Evolutionary conservation across 2,113 vertebrate genomes (phyloP).

Genomic region (Thomomys bottae): DNA sequence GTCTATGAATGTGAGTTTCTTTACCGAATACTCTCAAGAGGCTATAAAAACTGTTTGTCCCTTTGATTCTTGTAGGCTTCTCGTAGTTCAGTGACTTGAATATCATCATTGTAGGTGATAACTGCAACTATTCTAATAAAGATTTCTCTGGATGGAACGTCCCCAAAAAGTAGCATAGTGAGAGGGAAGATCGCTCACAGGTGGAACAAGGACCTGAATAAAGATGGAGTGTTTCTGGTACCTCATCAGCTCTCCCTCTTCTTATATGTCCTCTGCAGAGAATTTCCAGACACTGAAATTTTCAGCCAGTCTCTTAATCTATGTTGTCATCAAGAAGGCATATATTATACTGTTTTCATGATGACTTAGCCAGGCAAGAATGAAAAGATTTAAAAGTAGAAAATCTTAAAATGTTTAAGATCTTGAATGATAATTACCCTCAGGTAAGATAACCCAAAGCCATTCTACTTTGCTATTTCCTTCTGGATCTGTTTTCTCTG

Average conservation of each 20-base stretch:
- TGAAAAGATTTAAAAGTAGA: neutral
- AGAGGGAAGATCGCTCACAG: neutral
- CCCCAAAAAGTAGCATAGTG: neutral
- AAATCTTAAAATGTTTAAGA: slow-evolving; percentile 21
- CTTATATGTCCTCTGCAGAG: neutral
- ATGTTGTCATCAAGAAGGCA: neutral
- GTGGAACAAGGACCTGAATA: neutral
- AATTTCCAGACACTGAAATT: neutral
- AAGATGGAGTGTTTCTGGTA: fast-evolving
- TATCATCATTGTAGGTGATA: neutral
- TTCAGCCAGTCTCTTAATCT: neutral
- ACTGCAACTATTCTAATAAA: neutral
- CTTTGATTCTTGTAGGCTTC: neutral
- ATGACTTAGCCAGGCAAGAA: neutral
- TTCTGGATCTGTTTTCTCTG: neutral
- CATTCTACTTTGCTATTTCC: neutral
- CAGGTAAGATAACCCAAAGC: slow-evolving; percentile 20
- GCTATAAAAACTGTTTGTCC: neutral
- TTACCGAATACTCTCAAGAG: neutral
- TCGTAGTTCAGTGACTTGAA: neutral
- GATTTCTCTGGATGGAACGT: neutral
- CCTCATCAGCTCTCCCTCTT: fast-evolving
- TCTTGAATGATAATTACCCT: slow-evolving; percentile 28
- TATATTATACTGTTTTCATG: neutral
- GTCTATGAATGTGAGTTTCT: neutral